phyloP scores from a whole-genome alignment of 37 sponge, comb jelly and placozoan species.

The Beroe ovata region DNA sequence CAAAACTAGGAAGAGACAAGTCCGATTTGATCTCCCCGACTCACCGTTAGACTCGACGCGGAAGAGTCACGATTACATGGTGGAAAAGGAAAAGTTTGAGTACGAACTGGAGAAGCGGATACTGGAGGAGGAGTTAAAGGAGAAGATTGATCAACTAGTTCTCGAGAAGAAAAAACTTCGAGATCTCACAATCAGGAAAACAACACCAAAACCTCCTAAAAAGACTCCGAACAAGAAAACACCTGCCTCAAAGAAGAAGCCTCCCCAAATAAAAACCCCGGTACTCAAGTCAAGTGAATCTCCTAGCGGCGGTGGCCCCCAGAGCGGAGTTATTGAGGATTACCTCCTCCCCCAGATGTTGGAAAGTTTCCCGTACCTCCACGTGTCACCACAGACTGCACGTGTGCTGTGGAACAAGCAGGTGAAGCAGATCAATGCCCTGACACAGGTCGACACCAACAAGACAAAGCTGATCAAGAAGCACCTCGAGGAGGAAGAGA shows the following conservation, averaged over 20 bases:
- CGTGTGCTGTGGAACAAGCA: slow-evolving; percentile 75
- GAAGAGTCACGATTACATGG: not conserved
- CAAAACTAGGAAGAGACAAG: not conserved
- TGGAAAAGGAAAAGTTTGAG: not conserved
- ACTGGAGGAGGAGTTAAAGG: slow-evolving; percentile 5
- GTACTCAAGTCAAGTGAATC: not conserved
- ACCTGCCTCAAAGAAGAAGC: not conserved
- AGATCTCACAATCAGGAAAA: not conserved
- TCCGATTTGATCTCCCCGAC: slow-evolving; percentile 5
- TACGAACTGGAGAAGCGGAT: slow-evolving; percentile 14
- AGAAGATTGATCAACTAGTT: slow-evolving; percentile 7
- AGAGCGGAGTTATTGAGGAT: slow-evolving; percentile 14
- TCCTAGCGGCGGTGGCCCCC: not conserved
- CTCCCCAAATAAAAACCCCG: not conserved
- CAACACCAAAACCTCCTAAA: not conserved
- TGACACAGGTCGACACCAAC: slow-evolving; percentile 68
- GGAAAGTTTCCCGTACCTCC: slow-evolving; percentile 71
- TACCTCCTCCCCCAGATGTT: slow-evolving; percentile 71
- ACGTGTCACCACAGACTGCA: slow-evolving; percentile 71
- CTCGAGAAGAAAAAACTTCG: slow-evolving; percentile 26
- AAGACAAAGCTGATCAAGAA: slow-evolving; percentile 59
- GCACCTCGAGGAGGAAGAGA: slow-evolving; percentile 45
- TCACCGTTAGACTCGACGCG: not conserved
- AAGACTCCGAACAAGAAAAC: not conserved
- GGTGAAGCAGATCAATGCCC: slow-evolving; percentile 72